Conservation (phyloP, 2,888 invertebrate species). For the Drosophila parthenogenetica region DNA sequence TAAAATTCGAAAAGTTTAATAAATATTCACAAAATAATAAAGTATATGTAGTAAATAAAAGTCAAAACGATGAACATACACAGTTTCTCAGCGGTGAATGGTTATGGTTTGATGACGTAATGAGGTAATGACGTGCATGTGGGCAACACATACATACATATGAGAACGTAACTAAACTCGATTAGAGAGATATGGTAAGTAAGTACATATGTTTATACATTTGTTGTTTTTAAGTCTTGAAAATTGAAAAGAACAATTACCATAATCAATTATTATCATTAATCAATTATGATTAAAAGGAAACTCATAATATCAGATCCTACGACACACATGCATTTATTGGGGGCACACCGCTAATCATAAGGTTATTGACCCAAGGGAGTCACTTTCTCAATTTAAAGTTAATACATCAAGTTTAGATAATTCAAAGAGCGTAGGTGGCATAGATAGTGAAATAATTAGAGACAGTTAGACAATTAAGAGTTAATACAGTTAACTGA, state of each 20-base stretch:
- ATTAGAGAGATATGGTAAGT: background rate
- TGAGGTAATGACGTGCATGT: constrained; percentile 1
- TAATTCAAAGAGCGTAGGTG: constrained; percentile 5
- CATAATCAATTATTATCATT: background rate
- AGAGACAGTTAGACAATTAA: constrained; percentile 3
- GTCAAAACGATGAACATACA: too few species aligned
- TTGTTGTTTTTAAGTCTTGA: background rate
- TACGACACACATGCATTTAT: constrained; percentile 19
- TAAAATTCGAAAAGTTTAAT: background rate
- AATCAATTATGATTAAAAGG: constrained; percentile 1
- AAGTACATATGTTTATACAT: constrained; percentile 1
- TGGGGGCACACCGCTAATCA: constrained; percentile 1
- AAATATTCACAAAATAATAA: constrained; percentile 1
- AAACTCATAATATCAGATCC: constrained; percentile 9
- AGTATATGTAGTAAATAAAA: too few species aligned
- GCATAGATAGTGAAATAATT: constrained; percentile 10
- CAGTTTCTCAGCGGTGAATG: too few species aligned
- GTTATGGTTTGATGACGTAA: background rate
- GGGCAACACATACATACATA: background rate
- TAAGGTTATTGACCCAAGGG: background rate
- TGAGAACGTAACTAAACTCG: background rate
- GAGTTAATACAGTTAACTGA: constrained; percentile 4
- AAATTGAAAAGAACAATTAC: background rate
- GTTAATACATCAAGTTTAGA: constrained; percentile 10
- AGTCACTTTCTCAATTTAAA: background rate